These are phyloP conservation scores for Acrobasis consociella DNA, from an alignment of 2,888 invertebrate species.

Conservation along the genomic window DNA sequence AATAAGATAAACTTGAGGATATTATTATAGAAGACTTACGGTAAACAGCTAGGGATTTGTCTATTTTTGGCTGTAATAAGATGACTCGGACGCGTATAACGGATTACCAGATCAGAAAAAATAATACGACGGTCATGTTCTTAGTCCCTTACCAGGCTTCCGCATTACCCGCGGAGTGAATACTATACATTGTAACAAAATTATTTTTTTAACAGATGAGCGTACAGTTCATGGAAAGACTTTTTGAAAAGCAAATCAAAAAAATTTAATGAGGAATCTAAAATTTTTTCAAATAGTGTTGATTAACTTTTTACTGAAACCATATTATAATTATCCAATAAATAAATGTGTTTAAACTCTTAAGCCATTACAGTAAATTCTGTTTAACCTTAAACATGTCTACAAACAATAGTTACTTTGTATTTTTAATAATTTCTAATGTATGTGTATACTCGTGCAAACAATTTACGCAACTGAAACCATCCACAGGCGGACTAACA, in stretches of 20 bases:
- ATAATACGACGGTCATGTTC: constrained; percentile 26
- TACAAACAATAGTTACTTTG: too few species aligned
- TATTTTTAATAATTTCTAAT: too few species aligned
- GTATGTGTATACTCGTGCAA: not conserved
- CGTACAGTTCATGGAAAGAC: too few species aligned
- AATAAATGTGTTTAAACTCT: too few species aligned
- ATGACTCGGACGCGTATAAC: constrained; percentile 23
- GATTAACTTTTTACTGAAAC: too few species aligned
- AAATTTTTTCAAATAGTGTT: too few species aligned
- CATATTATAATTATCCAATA: too few species aligned
- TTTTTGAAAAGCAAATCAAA: too few species aligned
- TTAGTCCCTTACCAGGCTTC: constrained; percentile 20
- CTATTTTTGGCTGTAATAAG: constrained; percentile 31
- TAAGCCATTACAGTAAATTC: too few species aligned
- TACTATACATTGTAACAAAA: not conserved
- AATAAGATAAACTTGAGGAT: constrained; percentile 6
- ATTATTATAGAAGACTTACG: constrained; percentile 7
- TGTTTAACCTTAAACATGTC: too few species aligned
- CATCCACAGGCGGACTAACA: not conserved
- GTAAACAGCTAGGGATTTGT: constrained; percentile 17
- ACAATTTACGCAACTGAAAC: constrained; percentile 7
- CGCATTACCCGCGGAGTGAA: not conserved
- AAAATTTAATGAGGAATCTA: too few species aligned
- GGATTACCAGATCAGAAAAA: constrained; percentile 28
- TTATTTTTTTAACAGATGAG: not conserved